These are phyloP conservation scores for Herpetotheres cachinnans DNA, from an alignment of 2,113 vertebrate genomes.

Conservation along the genomic window DNA sequence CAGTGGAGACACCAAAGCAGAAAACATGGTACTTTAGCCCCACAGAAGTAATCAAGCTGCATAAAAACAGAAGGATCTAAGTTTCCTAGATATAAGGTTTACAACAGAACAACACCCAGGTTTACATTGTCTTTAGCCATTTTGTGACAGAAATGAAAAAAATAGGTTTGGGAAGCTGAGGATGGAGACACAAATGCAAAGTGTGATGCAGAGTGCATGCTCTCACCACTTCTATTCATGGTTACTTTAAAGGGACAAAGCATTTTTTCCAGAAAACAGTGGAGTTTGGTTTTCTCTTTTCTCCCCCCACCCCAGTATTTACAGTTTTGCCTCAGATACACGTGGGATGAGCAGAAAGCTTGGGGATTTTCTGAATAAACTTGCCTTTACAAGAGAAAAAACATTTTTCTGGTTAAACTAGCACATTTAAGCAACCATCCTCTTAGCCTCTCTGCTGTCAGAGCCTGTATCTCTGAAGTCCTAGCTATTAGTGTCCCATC, in stretches of 20 bases:
- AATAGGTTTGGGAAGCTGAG: accelerated
- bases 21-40: background rate
- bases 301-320: accelerated
- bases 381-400: background rate
- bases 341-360: background rate
- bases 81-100: background rate
- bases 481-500: background rate
- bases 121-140: background rate
- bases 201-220: background rate
- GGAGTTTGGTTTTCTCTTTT: background rate
- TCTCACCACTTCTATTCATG: background rate
- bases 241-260: background rate
- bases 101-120: background rate
- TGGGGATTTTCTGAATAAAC: background rate
- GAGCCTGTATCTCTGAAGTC: background rate
- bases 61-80: background rate
- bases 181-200: background rate
- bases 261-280: background rate
- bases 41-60: background rate
- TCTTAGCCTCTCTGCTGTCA: background rate
- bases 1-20: background rate
- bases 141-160: background rate
- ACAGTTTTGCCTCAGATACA: background rate
- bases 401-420: background rate
- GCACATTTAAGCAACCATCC: background rate